Percentiles rank a stretch among this genome's conserved stretches.
These are phyloP conservation scores for Acronicta psi DNA, from an alignment of 2,888 invertebrate genomes.

Conservation along the genomic window DNA sequence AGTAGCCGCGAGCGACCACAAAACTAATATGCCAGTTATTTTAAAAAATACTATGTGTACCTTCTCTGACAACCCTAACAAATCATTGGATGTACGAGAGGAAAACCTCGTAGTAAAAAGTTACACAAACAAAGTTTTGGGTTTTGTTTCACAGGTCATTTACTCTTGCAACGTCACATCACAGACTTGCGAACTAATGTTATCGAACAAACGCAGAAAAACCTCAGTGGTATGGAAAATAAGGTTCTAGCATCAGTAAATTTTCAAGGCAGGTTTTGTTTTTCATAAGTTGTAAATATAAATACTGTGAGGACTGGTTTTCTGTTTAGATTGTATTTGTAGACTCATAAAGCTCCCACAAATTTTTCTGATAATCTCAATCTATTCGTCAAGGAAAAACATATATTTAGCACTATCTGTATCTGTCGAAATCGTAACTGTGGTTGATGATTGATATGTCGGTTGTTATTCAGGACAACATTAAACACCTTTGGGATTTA, in stretches of 20 bases:
- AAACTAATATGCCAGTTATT: too few species aligned
- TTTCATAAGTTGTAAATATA: neutral
- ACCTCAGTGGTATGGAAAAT: conserved; percentile 22
- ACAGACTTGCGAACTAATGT: conserved; percentile 12
- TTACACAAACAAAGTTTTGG: neutral
- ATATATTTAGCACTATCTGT: too few species aligned
- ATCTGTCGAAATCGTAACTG: too few species aligned
- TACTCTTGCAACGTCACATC: conserved; percentile 14
- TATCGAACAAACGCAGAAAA: conserved; percentile 20
- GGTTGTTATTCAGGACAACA: too few species aligned
- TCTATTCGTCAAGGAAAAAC: too few species aligned
- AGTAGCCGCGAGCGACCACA: too few species aligned
- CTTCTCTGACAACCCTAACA: neutral
- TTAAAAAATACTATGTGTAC: too few species aligned
- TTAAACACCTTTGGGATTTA: too few species aligned
- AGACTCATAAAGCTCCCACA: too few species aligned
- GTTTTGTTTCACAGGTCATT: conserved; percentile 14
- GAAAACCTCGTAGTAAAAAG: conserved; percentile 1
- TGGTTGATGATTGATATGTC: too few species aligned
- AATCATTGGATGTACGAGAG: neutral
- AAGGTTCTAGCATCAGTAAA: conserved; percentile 5
- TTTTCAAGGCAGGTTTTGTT: neutral
- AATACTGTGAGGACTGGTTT: neutral
- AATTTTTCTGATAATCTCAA: too few species aligned
- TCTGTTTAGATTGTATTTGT: too few species aligned